These are phyloP conservation scores for Pimpla rufipes DNA, from an alignment of 2,888 invertebrate species.

Conservation along the genomic window DNA sequence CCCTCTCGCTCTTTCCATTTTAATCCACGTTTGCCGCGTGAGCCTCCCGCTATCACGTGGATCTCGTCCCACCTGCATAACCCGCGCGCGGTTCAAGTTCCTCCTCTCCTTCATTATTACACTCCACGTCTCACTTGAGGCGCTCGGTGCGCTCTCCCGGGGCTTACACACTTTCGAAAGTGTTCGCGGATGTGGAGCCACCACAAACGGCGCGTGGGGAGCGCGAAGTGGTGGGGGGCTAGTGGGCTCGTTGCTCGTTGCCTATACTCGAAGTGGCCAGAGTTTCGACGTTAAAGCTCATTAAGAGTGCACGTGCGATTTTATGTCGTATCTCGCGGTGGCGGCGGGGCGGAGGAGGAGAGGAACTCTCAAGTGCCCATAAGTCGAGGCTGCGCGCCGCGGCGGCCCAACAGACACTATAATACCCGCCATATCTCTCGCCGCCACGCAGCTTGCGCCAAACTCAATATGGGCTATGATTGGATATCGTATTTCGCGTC, in stretches of 20 bases:
- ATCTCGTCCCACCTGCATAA: not conserved
- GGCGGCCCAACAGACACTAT: slow-evolving; percentile 16
- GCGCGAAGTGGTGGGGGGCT: not conserved
- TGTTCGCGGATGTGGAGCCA: not conserved
- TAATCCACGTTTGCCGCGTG: not conserved
- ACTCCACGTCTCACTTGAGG: slow-evolving; percentile 2
- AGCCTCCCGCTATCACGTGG: not conserved
- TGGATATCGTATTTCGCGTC: slow-evolving; percentile 31
- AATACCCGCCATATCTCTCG: not conserved
- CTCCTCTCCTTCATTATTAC: slow-evolving; percentile 44
- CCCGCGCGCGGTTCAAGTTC: not conserved
- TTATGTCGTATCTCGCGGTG: slow-evolving; percentile 58
- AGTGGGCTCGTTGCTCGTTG: too few species aligned
- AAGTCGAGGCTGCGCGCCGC: not conserved
- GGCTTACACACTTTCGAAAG: slow-evolving; percentile 46
- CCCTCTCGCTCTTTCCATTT: too few species aligned
- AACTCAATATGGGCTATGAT: slow-evolving; percentile 39
- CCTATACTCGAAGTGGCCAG: slow-evolving; percentile 8
- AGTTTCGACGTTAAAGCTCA: slow-evolving; percentile 61
- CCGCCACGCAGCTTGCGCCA: not conserved
- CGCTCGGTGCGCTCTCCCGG: not conserved
- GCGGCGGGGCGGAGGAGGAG: not conserved
- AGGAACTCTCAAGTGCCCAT: slow-evolving; percentile 33
- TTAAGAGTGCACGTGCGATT: slow-evolving; percentile 60
- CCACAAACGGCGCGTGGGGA: not conserved